Evolutionary conservation across 2,888 invertebrate species (phyloP).

Genomic region (Sminthurinus aureus): DNA sequence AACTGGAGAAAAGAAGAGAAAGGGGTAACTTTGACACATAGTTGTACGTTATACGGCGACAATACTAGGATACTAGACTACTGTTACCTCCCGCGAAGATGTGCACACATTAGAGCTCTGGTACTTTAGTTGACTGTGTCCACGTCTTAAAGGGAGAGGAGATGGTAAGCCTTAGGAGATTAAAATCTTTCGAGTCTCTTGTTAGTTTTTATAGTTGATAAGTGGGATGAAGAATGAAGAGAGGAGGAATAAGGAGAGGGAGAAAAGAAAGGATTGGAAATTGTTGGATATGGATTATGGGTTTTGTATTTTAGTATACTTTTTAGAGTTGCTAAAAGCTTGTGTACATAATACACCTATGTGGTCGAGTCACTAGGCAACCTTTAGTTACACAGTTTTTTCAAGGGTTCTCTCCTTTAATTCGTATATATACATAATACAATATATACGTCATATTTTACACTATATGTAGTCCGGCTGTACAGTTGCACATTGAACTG

Average conservation of each 20-base stretch:
- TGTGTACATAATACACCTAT: neutral
- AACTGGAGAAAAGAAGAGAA: neutral
- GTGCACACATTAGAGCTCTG: neutral
- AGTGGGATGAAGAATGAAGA: neutral
- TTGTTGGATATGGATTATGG: neutral
- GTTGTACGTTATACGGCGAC: no score
- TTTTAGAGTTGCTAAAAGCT: neutral
- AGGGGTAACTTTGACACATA: constrained; percentile 14
- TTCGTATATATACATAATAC: neutral
- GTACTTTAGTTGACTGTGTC: constrained; percentile 1
- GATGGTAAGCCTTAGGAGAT: neutral
- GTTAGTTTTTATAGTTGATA: neutral
- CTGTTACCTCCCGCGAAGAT: constrained; percentile 17
- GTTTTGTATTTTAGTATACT: neutral
- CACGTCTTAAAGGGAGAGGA: neutral
- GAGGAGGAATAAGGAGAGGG: neutral
- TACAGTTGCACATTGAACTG: no score
- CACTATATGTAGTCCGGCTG: no score
- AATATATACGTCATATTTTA: no score
- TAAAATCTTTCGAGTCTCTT: constrained; percentile 18
- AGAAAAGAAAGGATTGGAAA: neutral
- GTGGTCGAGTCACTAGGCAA: neutral
- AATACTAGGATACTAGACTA: no score
- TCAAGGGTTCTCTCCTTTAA: neutral
- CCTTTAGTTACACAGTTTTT: constrained; percentile 8